Evolutionary conservation across 2,888 invertebrate genomes (phyloP), one percentile per base, ranked within the genome.

Genomic region (Stenichneumon culpator): DNA sequence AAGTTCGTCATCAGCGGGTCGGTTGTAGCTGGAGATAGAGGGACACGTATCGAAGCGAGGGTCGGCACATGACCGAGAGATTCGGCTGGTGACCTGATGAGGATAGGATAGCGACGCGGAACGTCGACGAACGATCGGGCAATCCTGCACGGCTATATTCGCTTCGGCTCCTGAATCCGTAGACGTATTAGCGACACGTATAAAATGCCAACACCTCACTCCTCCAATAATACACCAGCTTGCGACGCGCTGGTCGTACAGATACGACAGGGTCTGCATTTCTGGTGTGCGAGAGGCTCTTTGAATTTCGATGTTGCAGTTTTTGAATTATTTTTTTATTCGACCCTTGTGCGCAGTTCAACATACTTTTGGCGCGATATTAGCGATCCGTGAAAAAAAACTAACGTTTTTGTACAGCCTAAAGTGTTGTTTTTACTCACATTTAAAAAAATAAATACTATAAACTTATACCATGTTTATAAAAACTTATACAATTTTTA

Each of bases 1-100:
- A 72, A 72, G 32, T 68, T 69, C 25, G 68, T 52, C 32, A 60
- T 68, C 5, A 57, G 28, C 16, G 19, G 57, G 36, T 11, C 22
- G 50, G 44, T 28, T 36, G 50, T 36, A 75, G 47, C 63, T 22
- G n/a, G 25, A 36, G 32, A 19, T 22, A 22, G n/a, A 44, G 19
- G 16, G 19, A 16, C 19, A 36, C 25, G 9, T 47, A 57, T 57
- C 57, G 82, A 50, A 36, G 63, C 70, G 70, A 77, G 75, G 69
- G 14, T 57, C 52, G 19, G 32, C 67, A 44, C 50, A 78, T 69
- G 60, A 63, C 72, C 60, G 72, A 73, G 44, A 77, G 19, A 74
- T 32, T 68, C 68, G 47, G 74, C 52, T 19, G 54, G 52, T 73
- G 80, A 80, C 68, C 80, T 19, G 47, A 36, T 28, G 72, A 67